Conservation (phyloP, 2,888 invertebrate genomes). For the Drosophila mulleri region DNA sequence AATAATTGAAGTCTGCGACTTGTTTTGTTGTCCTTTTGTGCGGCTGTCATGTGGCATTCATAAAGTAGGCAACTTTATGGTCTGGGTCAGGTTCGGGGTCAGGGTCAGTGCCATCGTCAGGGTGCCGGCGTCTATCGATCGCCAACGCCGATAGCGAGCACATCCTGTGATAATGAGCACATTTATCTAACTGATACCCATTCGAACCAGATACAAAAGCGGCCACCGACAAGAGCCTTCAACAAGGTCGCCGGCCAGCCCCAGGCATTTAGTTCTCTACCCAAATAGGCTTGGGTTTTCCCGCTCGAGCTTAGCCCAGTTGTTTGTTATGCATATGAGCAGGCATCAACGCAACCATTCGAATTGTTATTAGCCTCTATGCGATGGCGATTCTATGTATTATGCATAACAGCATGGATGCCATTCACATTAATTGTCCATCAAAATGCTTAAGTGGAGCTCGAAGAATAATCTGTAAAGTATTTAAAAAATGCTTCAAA, state of each 20-base stretch:
- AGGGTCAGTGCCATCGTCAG: constrained; percentile 15
- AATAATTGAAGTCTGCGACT: constrained; percentile 27
- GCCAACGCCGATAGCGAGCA: constrained; percentile 69
- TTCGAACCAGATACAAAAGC: constrained; percentile 54
- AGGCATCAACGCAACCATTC: constrained; percentile 23
- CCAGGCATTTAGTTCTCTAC: constrained; percentile 19
- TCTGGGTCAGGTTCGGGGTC: constrained; percentile 26
- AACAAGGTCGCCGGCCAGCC: constrained; percentile 38
- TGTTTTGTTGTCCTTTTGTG: constrained; percentile 68
- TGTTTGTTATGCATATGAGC: constrained; percentile 53
- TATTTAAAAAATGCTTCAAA: not conserved
- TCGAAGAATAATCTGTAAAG: not conserved
- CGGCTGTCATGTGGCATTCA: constrained; percentile 76
- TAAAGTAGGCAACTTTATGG: constrained; percentile 81
- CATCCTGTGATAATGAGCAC: constrained; percentile 83
- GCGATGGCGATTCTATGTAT: constrained; percentile 1
- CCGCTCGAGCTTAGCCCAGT: constrained; percentile 20
- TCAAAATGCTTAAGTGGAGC: not conserved
- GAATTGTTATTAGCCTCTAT: constrained; percentile 19
- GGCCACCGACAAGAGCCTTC: constrained; percentile 37
- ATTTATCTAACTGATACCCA: constrained; percentile 69
- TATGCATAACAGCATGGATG: constrained; percentile 6
- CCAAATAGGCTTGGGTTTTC: constrained; percentile 2
- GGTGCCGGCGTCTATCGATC: constrained; percentile 67
- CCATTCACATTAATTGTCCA: not conserved